Conservation (phyloP, 2,113 vertebrate genomes). For the Leucoraja erinaceus region DNA sequence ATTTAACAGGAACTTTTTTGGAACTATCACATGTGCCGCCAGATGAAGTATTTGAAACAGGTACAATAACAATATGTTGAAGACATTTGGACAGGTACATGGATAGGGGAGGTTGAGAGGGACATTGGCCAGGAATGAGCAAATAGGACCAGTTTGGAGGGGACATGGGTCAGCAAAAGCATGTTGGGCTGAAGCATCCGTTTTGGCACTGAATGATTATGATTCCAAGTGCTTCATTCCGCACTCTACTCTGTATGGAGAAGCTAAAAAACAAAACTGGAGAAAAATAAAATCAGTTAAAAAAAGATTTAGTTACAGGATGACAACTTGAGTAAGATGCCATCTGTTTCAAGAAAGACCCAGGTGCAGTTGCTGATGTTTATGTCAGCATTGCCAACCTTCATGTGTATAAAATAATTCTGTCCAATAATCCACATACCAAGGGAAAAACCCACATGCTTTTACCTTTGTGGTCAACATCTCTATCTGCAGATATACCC, state of each 20-base stretch:
- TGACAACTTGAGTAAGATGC: neutral
- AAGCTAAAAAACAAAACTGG: constrained; percentile 36
- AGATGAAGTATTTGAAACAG: too few relatives aligned
- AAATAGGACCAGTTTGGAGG: too few relatives aligned
- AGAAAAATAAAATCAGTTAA: neutral
- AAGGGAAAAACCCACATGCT: constrained; percentile 12
- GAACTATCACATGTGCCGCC: too few relatives aligned
- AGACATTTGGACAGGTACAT: too few relatives aligned
- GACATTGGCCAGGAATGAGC: too few relatives aligned
- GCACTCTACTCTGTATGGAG: neutral
- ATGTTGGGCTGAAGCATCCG: too few relatives aligned
- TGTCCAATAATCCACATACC: neutral
- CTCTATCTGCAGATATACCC: constrained; percentile 61
- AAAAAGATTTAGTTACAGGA: neutral
- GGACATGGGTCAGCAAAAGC: too few relatives aligned
- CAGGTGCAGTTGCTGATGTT: neutral
- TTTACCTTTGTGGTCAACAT: constrained; percentile 75
- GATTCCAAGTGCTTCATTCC: neutral
- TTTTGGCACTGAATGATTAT: too few relatives aligned
- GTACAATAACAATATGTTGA: too few relatives aligned
- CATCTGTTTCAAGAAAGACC: neutral
- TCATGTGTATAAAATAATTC: neutral
- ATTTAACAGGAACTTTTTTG: too few relatives aligned
- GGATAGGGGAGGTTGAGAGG: too few relatives aligned
- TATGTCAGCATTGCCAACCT: neutral